Evolutionary conservation across 2,113 vertebrate genomes (phyloP).

Genomic region (Gymnobelideus leadbeateri): DNA sequence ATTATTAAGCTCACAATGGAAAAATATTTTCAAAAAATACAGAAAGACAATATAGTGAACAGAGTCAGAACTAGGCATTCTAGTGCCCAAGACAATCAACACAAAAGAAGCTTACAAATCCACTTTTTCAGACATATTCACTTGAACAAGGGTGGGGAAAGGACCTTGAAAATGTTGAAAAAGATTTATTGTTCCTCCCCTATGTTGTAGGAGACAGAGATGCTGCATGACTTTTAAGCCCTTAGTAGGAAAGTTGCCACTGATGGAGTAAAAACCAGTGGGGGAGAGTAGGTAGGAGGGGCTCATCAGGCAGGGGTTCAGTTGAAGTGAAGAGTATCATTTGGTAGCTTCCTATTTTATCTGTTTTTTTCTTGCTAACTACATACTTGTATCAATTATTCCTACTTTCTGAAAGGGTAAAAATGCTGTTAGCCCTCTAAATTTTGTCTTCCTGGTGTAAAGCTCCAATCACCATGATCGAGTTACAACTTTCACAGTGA

Average conservation of each 20-base stretch:
- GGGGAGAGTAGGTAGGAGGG: neutral
- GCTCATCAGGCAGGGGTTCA: neutral
- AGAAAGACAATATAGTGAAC: neutral
- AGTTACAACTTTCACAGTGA: neutral
- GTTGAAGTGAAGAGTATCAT: neutral
- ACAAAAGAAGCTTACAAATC: neutral
- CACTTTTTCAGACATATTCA: neutral
- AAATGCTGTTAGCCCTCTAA: neutral
- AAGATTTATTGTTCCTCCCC: neutral
- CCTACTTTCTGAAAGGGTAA: neutral
- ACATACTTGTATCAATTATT: neutral
- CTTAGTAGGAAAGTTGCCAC: neutral
- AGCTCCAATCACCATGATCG: neutral
- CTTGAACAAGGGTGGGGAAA: neutral
- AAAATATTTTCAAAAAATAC: neutral
- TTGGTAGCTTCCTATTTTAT: neutral
- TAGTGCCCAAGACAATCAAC: neutral
- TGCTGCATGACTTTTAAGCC: neutral
- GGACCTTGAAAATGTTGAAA: neutral
- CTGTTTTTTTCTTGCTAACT: neutral
- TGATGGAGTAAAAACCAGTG: neutral
- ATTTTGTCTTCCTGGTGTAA: neutral
- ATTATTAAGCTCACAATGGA: neutral
- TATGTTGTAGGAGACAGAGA: neutral
- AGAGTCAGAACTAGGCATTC: neutral